phyloP scores from a whole-genome alignment of 2,113 vertebrate genomes.

The Hemiscyllium ocellatum region DNA sequence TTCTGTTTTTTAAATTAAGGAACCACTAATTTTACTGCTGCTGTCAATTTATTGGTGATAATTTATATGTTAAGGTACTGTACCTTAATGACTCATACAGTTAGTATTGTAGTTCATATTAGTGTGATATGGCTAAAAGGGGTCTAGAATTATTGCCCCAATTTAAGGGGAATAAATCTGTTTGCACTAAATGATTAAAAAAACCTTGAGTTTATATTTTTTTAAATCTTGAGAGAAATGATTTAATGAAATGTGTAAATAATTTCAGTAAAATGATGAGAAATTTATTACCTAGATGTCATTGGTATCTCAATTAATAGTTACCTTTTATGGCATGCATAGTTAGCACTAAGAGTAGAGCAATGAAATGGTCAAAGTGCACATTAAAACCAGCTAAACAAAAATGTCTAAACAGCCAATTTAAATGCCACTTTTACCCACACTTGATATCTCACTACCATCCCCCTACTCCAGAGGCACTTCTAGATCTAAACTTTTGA shows the following conservation, averaged over 20 bases:
- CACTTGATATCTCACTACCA: not conserved
- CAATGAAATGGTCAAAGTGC: not conserved
- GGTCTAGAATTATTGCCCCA: not conserved
- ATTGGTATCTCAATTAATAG: no score
- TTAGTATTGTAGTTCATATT: not conserved
- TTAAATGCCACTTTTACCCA: not conserved
- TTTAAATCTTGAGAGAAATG: not conserved
- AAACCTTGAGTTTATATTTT: not conserved
- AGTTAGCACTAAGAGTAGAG: not conserved
- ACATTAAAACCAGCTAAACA: not conserved
- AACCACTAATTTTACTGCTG: not conserved
- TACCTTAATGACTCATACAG: not conserved
- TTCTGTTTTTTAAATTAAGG: not conserved
- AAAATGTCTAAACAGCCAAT: not conserved
- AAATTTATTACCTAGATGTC: not conserved
- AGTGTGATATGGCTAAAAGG: not conserved
- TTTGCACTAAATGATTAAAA: not conserved
- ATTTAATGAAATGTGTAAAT: not conserved
- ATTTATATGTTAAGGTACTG: not conserved
- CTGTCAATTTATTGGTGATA: not conserved
- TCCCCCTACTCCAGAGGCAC: not conserved
- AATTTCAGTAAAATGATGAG: not conserved
- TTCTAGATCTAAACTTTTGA: not conserved
- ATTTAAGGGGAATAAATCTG: not conserved
- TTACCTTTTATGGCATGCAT: not conserved